Base-by-base conservation (phyloP, 2,888 invertebrate genomes). In the Colostygia pectinataria region DNA sequence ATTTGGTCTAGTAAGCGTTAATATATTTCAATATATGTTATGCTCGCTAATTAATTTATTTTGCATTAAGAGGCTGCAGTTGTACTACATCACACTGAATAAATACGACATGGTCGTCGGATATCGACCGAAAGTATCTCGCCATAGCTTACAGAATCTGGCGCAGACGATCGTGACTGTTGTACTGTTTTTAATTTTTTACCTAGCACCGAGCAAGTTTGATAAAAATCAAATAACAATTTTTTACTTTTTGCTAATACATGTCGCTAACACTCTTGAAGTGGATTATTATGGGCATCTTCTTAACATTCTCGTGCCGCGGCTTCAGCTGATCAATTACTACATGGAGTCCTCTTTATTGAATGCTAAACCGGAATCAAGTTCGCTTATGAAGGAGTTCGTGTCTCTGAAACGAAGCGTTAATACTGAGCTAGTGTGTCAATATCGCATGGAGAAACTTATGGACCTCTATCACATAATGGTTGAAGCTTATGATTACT, bases 381-480 rank as follows among this genome's bases (percentile, higher is more conserved):
- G 51, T 1, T 53, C 65, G 0, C 58, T 66, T 24, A 48, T 68
- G 2, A 64, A 71, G 13, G 66, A 71, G 39, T 62, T 67, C n/a
- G 55, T 63, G 18, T 58, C 61, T 7, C 60, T 64, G n/a, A 66
- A 56, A 39, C 58, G 59, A 15, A 52, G 57, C 5, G 59, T 63
- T 14, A 60, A 4, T 15, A 5, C 6, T 7, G 20, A 59, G 27
- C n/a, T n/a, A n/a, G 51, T 38, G 8, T 14, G 51, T 27, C 64
- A 71, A 28, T 65, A 55, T 49, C 60, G 69, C 36, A 78, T 81
- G 73, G 71, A 66, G 6, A 75, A 71, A 33, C 44, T 80, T 39
- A 80, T 82, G 74, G 70, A 80, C 33, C 64, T 80, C 4, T 83
- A 83, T 50, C 70, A 81, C 18, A 70, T 69, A 14, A 58, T 77